A percentile compares a stretch with the other conserved stretches of the same genome.
Conservation (phyloP, 1,140 invertebrate species). For the Drosophila rhopaloa region DNA sequence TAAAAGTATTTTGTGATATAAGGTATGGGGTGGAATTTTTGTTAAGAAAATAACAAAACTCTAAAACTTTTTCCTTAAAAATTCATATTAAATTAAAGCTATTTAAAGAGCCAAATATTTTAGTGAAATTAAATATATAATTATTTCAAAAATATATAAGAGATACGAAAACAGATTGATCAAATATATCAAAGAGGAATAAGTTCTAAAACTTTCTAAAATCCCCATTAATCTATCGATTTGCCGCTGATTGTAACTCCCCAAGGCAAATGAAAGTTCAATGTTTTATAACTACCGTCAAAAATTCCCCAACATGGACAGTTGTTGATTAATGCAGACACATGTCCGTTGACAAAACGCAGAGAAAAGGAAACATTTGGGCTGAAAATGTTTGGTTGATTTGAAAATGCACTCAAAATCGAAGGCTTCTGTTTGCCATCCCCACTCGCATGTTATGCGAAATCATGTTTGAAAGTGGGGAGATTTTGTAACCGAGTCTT, state of each 20-base stretch:
- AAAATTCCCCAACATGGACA: constrained; percentile 33
- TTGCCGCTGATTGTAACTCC: not conserved
- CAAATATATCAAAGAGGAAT: too few relatives aligned
- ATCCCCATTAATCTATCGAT: not conserved
- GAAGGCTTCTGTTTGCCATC: constrained; percentile 39
- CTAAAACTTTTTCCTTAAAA: too few relatives aligned
- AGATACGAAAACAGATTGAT: too few relatives aligned
- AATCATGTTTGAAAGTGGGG: constrained; percentile 18
- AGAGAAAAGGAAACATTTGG: constrained; percentile 21
- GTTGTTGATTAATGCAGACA: constrained; percentile 59
- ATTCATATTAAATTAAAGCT: too few relatives aligned
- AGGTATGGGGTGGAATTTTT: not conserved
- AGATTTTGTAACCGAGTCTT: not conserved
- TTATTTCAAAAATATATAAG: too few relatives aligned
- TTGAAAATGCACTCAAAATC: constrained; percentile 60
- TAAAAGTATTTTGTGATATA: not conserved
- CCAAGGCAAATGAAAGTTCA: not conserved
- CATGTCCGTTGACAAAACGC: constrained; percentile 25
- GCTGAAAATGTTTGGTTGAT: constrained; percentile 42
- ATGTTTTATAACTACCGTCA: constrained; percentile 26
- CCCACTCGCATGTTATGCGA: constrained; percentile 23
- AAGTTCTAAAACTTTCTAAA: too few relatives aligned
- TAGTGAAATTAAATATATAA: too few relatives aligned
- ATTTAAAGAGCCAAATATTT: too few relatives aligned
- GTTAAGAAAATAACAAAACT: too few relatives aligned